Evolutionary conservation across 1,140 invertebrate species (phyloP).

Genomic region (Conus ventricosus): DNA sequence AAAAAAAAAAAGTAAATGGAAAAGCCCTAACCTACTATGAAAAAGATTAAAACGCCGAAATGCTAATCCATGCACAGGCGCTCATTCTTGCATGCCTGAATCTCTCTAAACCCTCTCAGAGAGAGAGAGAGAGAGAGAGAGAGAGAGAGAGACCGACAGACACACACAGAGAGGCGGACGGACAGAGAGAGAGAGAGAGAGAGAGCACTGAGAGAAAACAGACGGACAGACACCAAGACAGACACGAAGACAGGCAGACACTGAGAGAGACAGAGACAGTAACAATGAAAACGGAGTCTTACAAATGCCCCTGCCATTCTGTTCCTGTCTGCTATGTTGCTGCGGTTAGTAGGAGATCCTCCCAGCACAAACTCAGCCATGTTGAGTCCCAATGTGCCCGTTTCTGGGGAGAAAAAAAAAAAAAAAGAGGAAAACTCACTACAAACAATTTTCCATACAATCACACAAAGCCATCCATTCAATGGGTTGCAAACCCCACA

Average conservation of each 20-base stretch:
- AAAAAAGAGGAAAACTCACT: not conserved
- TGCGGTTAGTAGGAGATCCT: constrained; percentile 89
- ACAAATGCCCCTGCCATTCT: constrained; percentile 48
- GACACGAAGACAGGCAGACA: too few relatives aligned
- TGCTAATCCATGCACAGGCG: too few relatives aligned
- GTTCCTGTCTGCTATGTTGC: constrained; percentile 78
- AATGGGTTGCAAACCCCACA: not conserved
- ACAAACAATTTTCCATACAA: not conserved
- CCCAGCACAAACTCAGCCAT: constrained; percentile 98
- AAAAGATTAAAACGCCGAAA: too few relatives aligned
- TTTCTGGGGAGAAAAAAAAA: constrained; percentile 18
- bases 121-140: too few relatives aligned
- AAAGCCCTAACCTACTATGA: too few relatives aligned
- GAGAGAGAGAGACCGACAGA: too few relatives aligned
- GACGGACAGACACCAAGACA: not conserved
- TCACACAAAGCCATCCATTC: not conserved
- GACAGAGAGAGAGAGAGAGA: too few relatives aligned
- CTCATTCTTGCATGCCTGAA: too few relatives aligned
- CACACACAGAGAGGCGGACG: too few relatives aligned
- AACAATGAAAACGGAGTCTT: not conserved
- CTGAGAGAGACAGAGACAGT: not conserved
- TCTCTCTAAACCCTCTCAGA: too few relatives aligned
- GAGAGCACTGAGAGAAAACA: not conserved
- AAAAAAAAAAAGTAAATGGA: too few relatives aligned
- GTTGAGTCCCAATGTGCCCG: constrained; percentile 85